Evolutionary conservation across 2,113 vertebrate species (phyloP).

Genomic region (Odocoileus hemionus): DNA sequence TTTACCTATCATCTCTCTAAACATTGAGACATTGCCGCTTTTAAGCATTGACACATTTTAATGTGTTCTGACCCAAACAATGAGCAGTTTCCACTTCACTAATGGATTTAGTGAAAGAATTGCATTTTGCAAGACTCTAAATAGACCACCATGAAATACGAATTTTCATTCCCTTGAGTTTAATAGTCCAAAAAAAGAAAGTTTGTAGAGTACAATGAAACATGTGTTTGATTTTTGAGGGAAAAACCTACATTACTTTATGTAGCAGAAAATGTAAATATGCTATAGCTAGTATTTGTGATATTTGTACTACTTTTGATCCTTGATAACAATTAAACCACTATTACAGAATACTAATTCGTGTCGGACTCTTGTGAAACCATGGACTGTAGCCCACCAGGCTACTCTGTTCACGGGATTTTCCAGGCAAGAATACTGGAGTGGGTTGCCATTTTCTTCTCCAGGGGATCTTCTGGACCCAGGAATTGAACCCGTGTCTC

Average conservation of each 20-base stretch:
- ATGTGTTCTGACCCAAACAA: background rate
- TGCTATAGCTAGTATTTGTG: background rate
- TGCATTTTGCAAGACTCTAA: background rate
- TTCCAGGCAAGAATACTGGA: background rate
- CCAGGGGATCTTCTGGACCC: background rate
- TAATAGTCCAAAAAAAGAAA: background rate
- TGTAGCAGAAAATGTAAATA: background rate
- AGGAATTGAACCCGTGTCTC: background rate
- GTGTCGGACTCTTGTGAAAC: background rate
- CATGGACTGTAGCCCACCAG: background rate
- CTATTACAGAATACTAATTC: too few species aligned
- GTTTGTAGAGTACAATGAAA: background rate
- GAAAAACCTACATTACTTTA: background rate
- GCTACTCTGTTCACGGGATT: fast-evolving
- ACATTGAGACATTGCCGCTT: background rate
- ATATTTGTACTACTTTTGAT: background rate
- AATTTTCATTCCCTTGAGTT: background rate
- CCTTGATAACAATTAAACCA: background rate
- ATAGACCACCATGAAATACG: background rate
- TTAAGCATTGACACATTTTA: background rate
- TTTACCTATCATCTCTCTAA: background rate
- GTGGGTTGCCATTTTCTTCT: background rate
- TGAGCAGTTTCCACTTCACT: background rate
- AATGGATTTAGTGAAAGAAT: background rate
- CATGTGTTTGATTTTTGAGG: background rate